Evolutionary conservation across 2,797 vertebrate species (phyloP).

Genomic region (Sebastes kiyomatsui): DNA sequence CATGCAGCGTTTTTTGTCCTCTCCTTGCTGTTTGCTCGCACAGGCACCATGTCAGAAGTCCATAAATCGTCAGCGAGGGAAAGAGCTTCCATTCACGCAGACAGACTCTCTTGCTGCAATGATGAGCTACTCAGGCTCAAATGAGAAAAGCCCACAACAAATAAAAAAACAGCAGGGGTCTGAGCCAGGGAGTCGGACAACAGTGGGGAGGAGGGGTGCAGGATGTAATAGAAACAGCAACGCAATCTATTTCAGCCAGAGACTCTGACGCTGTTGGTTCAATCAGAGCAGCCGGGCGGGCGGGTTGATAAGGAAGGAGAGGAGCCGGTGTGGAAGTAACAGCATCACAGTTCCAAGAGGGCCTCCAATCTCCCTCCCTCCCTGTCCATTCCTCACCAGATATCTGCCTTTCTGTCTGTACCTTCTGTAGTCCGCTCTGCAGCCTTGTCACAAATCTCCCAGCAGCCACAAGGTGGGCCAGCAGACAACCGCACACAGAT

Average conservation of each 20-base stretch:
- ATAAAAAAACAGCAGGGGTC: constrained; percentile 73
- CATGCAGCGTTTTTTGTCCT: constrained; percentile 4
- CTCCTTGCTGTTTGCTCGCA: constrained; percentile 3
- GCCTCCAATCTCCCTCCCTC: constrained; percentile 32
- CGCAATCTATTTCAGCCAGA: constrained; percentile 67
- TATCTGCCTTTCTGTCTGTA: constrained; percentile 33
- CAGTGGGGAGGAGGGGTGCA: neutral
- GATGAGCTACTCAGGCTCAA: constrained; percentile 73
- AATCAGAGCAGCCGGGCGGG: constrained; percentile 48
- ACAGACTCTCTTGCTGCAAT: constrained; percentile 55
- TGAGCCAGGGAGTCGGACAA: constrained; percentile 43
- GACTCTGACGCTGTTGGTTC: constrained; percentile 47
- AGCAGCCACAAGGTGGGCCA: constrained; percentile 15
- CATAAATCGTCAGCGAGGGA: constrained; percentile 67
- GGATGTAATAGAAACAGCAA: constrained; percentile 64
- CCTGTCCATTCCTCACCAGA: constrained; percentile 28
- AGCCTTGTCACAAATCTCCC: constrained; percentile 37
- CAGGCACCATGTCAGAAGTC: constrained; percentile 53
- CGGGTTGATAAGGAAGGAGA: constrained; percentile 47
- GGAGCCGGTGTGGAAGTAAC: constrained; percentile 43
- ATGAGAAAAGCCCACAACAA: constrained; percentile 75
- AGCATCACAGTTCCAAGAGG: constrained; percentile 27
- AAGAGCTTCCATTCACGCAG: constrained; percentile 47
- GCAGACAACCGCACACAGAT: neutral
- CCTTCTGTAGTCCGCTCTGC: neutral